Evolutionary conservation across 37 sponge, comb jelly and placozoan species (phyloP).

Genomic region (Diacarnus erythraeanus): DNA sequence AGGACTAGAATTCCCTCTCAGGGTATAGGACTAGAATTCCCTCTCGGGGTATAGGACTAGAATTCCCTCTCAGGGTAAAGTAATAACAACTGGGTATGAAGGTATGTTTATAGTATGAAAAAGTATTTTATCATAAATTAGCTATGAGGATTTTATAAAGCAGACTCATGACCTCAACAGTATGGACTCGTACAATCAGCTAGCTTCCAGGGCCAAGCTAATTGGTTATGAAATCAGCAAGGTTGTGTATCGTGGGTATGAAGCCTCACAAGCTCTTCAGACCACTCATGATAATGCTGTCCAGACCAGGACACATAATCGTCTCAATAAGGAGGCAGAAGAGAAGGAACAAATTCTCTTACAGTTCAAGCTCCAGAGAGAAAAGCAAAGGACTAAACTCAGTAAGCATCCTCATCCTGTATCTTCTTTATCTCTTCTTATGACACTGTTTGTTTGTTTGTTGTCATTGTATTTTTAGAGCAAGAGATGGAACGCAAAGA

Average conservation of each 20-base stretch:
- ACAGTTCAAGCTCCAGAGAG: constrained; percentile 78
- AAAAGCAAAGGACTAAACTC: constrained; percentile 71
- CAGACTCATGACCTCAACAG: constrained; percentile 69
- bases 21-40: too few relatives aligned
- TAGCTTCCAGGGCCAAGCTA: constrained; percentile 36
- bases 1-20: too few relatives aligned
- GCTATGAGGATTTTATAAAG: constrained; percentile 79
- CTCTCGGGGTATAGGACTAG: too few relatives aligned
- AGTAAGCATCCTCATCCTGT: constrained; percentile 32
- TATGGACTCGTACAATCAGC: constrained; percentile 69
- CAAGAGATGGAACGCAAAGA: constrained; percentile 51
- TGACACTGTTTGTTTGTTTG: not conserved
- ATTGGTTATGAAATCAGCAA: constrained; percentile 78
- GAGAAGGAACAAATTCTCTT: constrained; percentile 52
- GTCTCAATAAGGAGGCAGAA: constrained; percentile 61
- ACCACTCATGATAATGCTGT: constrained; percentile 73
- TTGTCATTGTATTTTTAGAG: constrained; percentile 14
- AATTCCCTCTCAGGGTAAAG: too few relatives aligned
- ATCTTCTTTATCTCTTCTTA: not conserved
- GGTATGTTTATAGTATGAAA: too few relatives aligned
- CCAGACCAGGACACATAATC: constrained; percentile 51
- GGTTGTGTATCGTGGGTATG: constrained; percentile 66
- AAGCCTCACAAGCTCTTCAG: constrained; percentile 32
- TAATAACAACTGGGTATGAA: too few relatives aligned
- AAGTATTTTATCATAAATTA: constrained; percentile 14